A percentile compares a stretch with the other conserved stretches of the same genome.
phyloP scores from a whole-genome alignment of 2,797 vertebrate genomes.

The Fistularia commersonii region DNA sequence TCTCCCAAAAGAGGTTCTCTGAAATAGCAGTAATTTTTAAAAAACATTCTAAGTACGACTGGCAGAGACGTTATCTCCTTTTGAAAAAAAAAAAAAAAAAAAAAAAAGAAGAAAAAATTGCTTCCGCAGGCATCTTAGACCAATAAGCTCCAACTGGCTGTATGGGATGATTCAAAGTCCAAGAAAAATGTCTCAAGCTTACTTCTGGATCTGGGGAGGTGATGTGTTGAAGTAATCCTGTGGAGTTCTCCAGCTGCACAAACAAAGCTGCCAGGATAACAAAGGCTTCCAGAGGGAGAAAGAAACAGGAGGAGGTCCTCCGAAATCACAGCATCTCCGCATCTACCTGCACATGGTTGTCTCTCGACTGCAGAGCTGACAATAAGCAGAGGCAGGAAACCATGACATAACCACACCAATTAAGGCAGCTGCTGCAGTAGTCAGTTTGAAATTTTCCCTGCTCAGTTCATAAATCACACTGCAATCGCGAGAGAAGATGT shows the following conservation, averaged over 20 bases:
- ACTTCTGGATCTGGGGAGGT: constrained; percentile 49
- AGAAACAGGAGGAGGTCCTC: constrained; percentile 16
- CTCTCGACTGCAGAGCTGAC: constrained; percentile 8
- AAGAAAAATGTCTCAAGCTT: constrained; percentile 47
- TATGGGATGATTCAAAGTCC: constrained; percentile 37
- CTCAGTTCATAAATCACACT: constrained; percentile 54
- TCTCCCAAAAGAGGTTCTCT: constrained; percentile 24
- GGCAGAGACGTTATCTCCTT: too few relatives aligned
- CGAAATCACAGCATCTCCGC: constrained; percentile 50
- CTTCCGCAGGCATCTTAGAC: constrained; percentile 24
- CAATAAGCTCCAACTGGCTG: constrained; percentile 26
- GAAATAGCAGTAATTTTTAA: too few relatives aligned
- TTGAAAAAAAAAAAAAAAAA: too few relatives aligned
- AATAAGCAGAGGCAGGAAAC: constrained; percentile 54
- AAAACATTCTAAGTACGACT: too few relatives aligned
- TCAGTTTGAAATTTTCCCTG: constrained; percentile 20
- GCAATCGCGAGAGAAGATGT: constrained; percentile 28
- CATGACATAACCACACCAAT: constrained; percentile 61
- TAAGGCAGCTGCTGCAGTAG: constrained; percentile 34
- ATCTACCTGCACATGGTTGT: constrained; percentile 59
- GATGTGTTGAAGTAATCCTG: constrained; percentile 56
- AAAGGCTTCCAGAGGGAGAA: constrained; percentile 59
- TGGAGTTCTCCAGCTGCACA: constrained; percentile 77
- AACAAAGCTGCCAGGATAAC: constrained; percentile 72
- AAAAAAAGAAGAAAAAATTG: constrained; percentile 36